These are phyloP conservation scores for Trichacis sp. DNA, from an alignment of 2,888 invertebrate genomes.

Conservation along the genomic window DNA sequence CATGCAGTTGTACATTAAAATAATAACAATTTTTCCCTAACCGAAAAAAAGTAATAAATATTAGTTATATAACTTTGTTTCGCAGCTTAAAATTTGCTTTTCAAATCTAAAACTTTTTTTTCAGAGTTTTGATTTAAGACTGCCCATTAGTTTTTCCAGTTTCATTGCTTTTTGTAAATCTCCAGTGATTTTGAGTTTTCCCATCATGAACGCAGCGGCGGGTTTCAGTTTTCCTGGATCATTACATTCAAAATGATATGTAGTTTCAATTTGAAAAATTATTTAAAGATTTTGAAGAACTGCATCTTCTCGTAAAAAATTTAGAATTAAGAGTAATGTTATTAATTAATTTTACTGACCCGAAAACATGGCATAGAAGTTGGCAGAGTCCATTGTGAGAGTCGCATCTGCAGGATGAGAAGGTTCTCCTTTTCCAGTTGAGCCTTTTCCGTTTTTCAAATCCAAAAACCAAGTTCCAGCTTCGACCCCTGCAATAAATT, in stretches of 20 bases:
- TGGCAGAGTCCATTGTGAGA: slow-evolving; percentile 83
- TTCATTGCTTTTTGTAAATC: slow-evolving; percentile 95
- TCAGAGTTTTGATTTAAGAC: slow-evolving; percentile 79
- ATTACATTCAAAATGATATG: too few relatives aligned
- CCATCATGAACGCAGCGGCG: slow-evolving; percentile 94
- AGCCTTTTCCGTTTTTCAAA: slow-evolving; percentile 86
- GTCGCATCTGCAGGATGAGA: slow-evolving; percentile 80
- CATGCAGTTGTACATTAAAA: too few relatives aligned
- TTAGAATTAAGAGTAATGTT: too few relatives aligned
- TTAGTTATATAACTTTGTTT: too few relatives aligned
- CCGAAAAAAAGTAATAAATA: too few relatives aligned
- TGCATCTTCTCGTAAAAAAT: too few relatives aligned
- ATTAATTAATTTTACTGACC: slow-evolving; percentile 70
- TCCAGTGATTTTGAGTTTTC: slow-evolving; percentile 93
- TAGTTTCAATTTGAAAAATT: too few relatives aligned
- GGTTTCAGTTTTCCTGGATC: slow-evolving; percentile 90
- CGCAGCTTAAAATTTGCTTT: too few relatives aligned
- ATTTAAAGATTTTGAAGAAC: too few relatives aligned
- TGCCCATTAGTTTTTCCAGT: slow-evolving; percentile 88
- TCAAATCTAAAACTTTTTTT: neutral
- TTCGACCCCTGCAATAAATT: slow-evolving; percentile 72
- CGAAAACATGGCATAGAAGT: slow-evolving; percentile 85
- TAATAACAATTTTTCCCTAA: too few relatives aligned
- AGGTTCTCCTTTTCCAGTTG: slow-evolving; percentile 83
- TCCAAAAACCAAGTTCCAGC: slow-evolving; percentile 87